Conservation (phyloP, 2,113 vertebrate species). For the Otocyon megalotis region DNA sequence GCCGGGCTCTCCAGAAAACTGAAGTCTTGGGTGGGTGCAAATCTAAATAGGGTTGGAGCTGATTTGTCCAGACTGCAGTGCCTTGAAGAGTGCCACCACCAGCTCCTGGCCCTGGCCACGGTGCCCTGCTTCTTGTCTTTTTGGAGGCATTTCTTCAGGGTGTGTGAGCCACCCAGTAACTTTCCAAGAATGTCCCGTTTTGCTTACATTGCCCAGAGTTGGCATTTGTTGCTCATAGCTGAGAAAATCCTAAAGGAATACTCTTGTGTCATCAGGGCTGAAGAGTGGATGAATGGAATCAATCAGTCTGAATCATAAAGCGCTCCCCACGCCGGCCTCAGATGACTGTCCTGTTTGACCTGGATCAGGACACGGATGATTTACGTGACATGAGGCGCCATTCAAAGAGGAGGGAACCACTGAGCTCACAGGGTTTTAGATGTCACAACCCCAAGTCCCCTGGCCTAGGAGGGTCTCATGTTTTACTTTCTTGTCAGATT, state of each 20-base stretch:
- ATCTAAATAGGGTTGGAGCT: not conserved
- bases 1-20: not conserved
- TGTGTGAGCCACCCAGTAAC: not conserved
- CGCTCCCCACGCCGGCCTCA: not conserved
- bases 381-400: not conserved
- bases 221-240: not conserved
- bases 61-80: accelerated
- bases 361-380: not conserved
- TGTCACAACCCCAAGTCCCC: not conserved
- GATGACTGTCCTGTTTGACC: not conserved
- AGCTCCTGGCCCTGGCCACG: not conserved
- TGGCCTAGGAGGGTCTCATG: not conserved
- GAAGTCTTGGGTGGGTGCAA: not conserved
- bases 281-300: not conserved
- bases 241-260: not conserved
- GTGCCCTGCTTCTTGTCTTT: not conserved
- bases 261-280: not conserved
- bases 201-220: not conserved
- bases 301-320: not conserved
- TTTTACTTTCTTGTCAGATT: slow-evolving; percentile 37
- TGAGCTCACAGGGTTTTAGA: slow-evolving; percentile 26
- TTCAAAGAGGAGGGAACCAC: not conserved
- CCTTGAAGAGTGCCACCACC: not conserved
- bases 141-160: not conserved
- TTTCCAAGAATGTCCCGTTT: not conserved